Evolutionary conservation across 2,113 vertebrate genomes (phyloP).

Genomic region (Hystrix cristata): DNA sequence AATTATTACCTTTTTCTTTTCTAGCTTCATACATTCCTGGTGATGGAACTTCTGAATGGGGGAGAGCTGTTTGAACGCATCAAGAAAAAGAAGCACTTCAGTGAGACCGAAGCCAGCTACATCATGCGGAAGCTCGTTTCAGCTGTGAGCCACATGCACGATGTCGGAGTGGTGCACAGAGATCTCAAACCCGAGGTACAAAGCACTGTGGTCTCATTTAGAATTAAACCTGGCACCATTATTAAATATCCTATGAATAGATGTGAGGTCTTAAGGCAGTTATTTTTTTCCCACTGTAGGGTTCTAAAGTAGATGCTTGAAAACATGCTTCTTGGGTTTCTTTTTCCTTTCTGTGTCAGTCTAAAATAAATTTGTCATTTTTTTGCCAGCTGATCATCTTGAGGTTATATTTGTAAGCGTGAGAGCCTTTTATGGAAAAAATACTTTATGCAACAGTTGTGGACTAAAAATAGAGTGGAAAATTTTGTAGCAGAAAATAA

Average conservation of each 20-base stretch:
- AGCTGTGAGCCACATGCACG: slow-evolving; percentile 99
- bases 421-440: slow-evolving; percentile 82
- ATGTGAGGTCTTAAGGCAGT: neutral
- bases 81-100: slow-evolving; percentile 96
- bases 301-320: slow-evolving; percentile 31
- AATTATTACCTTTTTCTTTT: slow-evolving; percentile 31
- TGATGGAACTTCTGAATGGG: slow-evolving; percentile 96
- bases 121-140: slow-evolving; percentile 98
- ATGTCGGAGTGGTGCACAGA: slow-evolving; percentile 97
- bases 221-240: rapidly evolving
- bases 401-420: slow-evolving; percentile 81
- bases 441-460: slow-evolving; percentile 78
- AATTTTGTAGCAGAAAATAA: slow-evolving; percentile 78
- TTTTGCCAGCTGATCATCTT: slow-evolving; percentile 72
- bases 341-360: slow-evolving; percentile 64
- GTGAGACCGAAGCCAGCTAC: slow-evolving; percentile 97
- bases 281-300: neutral
- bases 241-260: neutral
- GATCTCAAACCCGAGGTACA: slow-evolving; percentile 98
- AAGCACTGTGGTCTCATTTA: rapidly evolving
- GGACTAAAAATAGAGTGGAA: slow-evolving; percentile 78
- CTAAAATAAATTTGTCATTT: slow-evolving; percentile 64
- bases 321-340: slow-evolving; percentile 14
- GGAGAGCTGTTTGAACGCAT: slow-evolving; percentile 98
- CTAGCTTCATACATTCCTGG: slow-evolving; percentile 97